phyloP scores from a whole-genome alignment of 2,888 invertebrate species.

The Cotesia congregata region DNA sequence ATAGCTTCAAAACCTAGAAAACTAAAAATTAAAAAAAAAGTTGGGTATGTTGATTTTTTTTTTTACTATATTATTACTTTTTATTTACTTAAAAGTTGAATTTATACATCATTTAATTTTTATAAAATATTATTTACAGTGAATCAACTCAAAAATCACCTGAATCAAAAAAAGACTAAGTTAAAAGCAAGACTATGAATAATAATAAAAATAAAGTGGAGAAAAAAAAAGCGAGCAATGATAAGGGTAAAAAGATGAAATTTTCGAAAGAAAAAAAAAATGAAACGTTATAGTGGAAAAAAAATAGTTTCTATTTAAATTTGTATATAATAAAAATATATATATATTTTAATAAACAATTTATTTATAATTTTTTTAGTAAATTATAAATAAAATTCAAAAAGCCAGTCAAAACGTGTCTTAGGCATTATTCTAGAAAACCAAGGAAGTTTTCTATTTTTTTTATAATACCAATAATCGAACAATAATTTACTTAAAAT shows the following conservation, averaged over 20 bases:
- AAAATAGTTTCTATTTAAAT: too few species aligned
- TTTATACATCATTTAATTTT: neutral
- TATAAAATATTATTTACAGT: neutral
- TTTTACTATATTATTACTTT: neutral
- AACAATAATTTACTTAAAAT: slow-evolving; percentile 84
- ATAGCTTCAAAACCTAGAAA: slow-evolving; percentile 76
- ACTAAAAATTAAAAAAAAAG: slow-evolving; percentile 27
- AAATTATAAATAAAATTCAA: slow-evolving; percentile 73
- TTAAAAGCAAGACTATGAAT: neutral
- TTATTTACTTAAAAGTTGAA: neutral
- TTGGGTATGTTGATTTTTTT: neutral
- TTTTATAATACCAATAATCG: slow-evolving; percentile 91
- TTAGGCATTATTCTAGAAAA: slow-evolving; percentile 92
- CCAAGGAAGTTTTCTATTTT: slow-evolving; percentile 89
- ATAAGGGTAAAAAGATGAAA: neutral
- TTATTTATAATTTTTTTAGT: neutral
- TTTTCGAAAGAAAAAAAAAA: slow-evolving; percentile 52
- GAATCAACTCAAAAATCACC: neutral
- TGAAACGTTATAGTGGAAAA: too few species aligned
- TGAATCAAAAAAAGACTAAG: neutral
- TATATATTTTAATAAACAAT: too few species aligned
- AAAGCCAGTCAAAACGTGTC: slow-evolving; percentile 91
- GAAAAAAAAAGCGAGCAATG: neutral
- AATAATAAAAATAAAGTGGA: neutral
- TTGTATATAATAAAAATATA: too few species aligned